These are phyloP conservation scores for Numenius arquata DNA, from an alignment of 2,113 vertebrate genomes.

Conservation along the genomic window DNA sequence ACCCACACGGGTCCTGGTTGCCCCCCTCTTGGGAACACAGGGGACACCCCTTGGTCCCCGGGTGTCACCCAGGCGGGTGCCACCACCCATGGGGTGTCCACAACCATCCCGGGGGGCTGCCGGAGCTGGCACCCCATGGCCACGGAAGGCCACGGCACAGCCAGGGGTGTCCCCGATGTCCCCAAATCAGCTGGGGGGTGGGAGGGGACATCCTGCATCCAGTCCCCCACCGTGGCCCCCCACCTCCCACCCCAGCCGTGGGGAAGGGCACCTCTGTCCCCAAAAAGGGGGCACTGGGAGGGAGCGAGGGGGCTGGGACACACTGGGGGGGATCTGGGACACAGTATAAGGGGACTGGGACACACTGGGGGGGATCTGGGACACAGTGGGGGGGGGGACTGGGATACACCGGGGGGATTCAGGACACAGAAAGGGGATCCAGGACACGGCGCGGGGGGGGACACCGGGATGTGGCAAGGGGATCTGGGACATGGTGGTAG, in stretches of 20 bases:
- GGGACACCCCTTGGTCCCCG: not conserved
- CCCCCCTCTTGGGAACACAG: not conserved
- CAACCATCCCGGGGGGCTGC: not conserved
- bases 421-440: too few relatives aligned
- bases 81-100: not conserved
- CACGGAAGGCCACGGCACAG: not conserved
- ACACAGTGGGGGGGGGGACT: too few relatives aligned
- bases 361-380: not conserved
- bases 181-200: not conserved
- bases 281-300: not conserved
- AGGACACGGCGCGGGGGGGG: not conserved
- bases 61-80: not conserved
- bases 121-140: rapidly evolving
- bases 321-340: not conserved
- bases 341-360: not conserved
- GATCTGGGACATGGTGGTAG: not conserved
- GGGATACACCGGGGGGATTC: not conserved
- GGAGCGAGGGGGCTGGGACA: not conserved
- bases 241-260: not conserved
- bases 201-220: not conserved
- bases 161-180: not conserved
- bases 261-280: not conserved
- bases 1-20: not conserved
- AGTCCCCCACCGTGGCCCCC: not conserved
- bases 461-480: not conserved